phyloP scores from a whole-genome alignment of 2,113 vertebrate species.

The Takifugu bimaculatus region DNA sequence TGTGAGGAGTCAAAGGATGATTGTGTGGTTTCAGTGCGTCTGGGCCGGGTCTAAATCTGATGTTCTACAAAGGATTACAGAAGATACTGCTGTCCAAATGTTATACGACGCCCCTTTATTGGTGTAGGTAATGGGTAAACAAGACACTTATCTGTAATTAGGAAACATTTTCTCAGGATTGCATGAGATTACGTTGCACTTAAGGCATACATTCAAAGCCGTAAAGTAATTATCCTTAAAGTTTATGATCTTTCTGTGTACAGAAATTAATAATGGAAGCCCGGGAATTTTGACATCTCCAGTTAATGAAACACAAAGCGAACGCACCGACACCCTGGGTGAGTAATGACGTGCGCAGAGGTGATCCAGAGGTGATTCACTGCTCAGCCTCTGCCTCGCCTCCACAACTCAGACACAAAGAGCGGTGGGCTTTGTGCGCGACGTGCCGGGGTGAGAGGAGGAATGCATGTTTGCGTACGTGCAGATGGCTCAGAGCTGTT shows the following conservation, averaged over 20 bases:
- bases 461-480: constrained; percentile 27
- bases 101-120: neutral
- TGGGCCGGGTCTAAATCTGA: constrained; percentile 15
- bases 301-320: neutral
- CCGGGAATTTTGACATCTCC: neutral
- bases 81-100: neutral
- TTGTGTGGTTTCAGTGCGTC: constrained; percentile 36
- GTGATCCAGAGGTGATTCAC: constrained; percentile 41
- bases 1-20: constrained; percentile 16
- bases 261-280: no score
- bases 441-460: constrained; percentile 15
- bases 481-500: constrained; percentile 17
- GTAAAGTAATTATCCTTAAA: no score
- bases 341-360: constrained; percentile 33
- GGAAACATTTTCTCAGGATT: no score
- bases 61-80: no score
- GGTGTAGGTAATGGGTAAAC: neutral
- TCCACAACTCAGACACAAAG: constrained; percentile 26
- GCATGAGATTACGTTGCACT: no score
- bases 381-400: constrained; percentile 8
- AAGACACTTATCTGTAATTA: neutral
- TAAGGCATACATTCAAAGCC: no score
- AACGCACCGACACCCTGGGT: neutral
- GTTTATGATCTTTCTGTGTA: no score
- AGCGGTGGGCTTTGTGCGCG: neutral